Conservation (phyloP, 2,888 invertebrate species). For the Patella pellucida region DNA sequence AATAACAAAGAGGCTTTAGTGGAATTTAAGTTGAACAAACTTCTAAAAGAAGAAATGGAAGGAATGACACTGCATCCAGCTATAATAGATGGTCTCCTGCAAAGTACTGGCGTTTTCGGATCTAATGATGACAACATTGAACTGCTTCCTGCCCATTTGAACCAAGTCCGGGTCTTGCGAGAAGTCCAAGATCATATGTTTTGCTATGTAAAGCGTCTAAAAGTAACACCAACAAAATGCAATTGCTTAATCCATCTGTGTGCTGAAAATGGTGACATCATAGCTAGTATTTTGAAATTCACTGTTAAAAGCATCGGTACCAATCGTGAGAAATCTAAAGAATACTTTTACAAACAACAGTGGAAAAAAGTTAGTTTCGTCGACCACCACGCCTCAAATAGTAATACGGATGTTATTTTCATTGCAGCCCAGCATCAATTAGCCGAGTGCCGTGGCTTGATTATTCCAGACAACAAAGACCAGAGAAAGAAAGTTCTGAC, state of each 20-base stretch:
- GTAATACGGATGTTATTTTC: no score
- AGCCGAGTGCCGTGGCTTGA: no score
- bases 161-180: background rate
- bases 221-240: background rate
- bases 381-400: no score
- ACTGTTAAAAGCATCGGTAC: slow-evolving; percentile 12
- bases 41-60: slow-evolving; percentile 15
- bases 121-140: background rate
- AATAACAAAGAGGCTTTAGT: slow-evolving; percentile 13
- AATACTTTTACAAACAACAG: background rate
- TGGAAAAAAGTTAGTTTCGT: background rate
- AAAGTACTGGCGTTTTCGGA: slow-evolving; percentile 5
- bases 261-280: background rate
- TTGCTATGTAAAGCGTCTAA: slow-evolving; percentile 8
- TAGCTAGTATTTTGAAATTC: slow-evolving; percentile 15
- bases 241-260: background rate
- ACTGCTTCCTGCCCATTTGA: slow-evolving; percentile 17
- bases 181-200: slow-evolving; percentile 14
- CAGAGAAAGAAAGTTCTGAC: background rate
- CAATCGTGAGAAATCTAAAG: background rate
- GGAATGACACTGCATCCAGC: slow-evolving; percentile 23
- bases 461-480: background rate
- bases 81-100: slow-evolving; percentile 22
- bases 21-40: background rate
- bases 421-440: no score